Evolutionary conservation across 92 coral and sea anemone species (phyloP), one percentile per base, ranked within the genome.

Genomic region (Epizoanthus fatuus): DNA sequence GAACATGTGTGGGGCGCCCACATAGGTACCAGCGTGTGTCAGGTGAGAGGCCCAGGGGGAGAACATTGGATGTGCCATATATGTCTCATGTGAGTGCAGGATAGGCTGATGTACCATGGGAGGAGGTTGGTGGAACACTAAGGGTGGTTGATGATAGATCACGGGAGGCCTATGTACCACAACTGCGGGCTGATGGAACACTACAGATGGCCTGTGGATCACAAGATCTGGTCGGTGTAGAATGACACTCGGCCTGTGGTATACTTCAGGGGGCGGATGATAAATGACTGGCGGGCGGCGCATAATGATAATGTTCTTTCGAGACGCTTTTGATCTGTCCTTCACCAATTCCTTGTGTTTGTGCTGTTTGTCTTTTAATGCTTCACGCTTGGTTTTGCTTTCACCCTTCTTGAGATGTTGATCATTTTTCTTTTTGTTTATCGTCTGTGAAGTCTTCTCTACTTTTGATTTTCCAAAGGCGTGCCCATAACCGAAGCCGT

Each of bases 191-290:
- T 93, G 98, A 84, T 95, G 94, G 62, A 91, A 93, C 12, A 95
- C 97, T 6, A 95, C 93, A 7, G 98, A 95, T 1, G 98, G 98
- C 47, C 98, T 92, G 83, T 95, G 98, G 63, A 95, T 91, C 1
- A 94, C 95, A 25, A 95, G 85, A 56, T 95, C 98, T 19, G 98
- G 97, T 74, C 98, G 79, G 65, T 95, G 98, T 2, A 95, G 78
- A 37, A 95, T 78, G 15, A 95, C 84, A 60, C 90, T 95, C 29
- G 98, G 98, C 37, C 94, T 88, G 62, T 95, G 95, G 72, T 95
- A 95, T n/a, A 95, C 84, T 75, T 95, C 98, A 44, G 98, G 98
- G 6, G 98, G 98, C 2, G 98, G 98, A 77, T 95, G 98, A 74
- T 95, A 95, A 19, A 95, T 90, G 20, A 95, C 91, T 42, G 98